Conservation (phyloP, 2,888 invertebrate species). For the Dyspetes luteomarginatus region DNA sequence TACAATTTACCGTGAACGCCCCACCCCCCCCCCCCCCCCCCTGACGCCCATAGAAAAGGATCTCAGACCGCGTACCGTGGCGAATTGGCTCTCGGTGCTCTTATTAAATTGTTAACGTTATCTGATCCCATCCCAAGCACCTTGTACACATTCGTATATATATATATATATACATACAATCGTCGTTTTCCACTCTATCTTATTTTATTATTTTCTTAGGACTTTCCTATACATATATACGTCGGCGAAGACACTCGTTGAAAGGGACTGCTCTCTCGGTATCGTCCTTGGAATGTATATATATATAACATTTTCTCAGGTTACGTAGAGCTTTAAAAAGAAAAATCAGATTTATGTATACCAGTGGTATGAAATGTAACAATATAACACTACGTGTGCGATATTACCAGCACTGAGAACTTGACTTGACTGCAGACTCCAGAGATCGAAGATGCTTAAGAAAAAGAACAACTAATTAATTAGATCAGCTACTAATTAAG, state of each 20-base stretch:
- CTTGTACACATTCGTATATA: slow-evolving; percentile 52
- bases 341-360: slow-evolving; percentile 27
- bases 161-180: slow-evolving; percentile 15
- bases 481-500: slow-evolving; percentile 60
- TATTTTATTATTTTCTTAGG: slow-evolving; percentile 37
- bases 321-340: slow-evolving; percentile 17
- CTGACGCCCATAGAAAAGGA: slow-evolving; percentile 62
- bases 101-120: slow-evolving; percentile 67
- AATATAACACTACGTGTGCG: slow-evolving; percentile 25
- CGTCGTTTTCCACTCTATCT: slow-evolving; percentile 13
- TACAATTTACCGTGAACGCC: slow-evolving; percentile 66
- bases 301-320: background rate
- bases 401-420: slow-evolving; percentile 29
- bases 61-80: slow-evolving; percentile 51
- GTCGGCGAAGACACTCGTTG: slow-evolving; percentile 56
- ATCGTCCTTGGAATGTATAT: slow-evolving; percentile 54
- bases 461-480: slow-evolving; percentile 41
- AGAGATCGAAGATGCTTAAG: slow-evolving; percentile 11
- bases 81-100: slow-evolving; percentile 64
- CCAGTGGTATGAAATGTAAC: slow-evolving; percentile 17
- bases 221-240: slow-evolving; percentile 34
- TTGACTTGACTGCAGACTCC: slow-evolving; percentile 17
- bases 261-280: slow-evolving; percentile 58
- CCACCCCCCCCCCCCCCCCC: too few relatives aligned
- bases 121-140: slow-evolving; percentile 60